Conservation (phyloP, 2,888 invertebrate genomes). For the Mactromeris polynyma region DNA sequence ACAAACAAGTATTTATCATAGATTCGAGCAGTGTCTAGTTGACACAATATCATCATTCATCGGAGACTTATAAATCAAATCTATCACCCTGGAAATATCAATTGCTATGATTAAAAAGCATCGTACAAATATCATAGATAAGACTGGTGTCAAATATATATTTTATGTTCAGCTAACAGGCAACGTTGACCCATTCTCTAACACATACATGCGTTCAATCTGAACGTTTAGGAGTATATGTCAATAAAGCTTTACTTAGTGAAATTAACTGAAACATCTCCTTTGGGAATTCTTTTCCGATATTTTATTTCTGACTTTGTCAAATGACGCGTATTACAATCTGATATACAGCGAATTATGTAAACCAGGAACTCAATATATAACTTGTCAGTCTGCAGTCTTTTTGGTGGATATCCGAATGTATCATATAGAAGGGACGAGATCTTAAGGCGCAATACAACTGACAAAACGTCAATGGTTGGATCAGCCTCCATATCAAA, state of each 20-base stretch:
- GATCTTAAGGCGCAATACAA: no score
- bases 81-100: background rate
- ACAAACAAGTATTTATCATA: no score
- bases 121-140: background rate
- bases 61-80: background rate
- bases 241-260: conserved; percentile 2
- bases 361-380: no score
- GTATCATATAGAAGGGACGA: no score
- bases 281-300: background rate
- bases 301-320: background rate
- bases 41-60: background rate
- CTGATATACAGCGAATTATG: no score
- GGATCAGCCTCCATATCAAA: no score
- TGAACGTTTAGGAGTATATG: background rate
- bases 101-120: background rate
- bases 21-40: background rate
- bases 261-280: background rate
- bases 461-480: no score
- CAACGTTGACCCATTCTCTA: background rate
- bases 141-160: background rate
- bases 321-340: background rate
- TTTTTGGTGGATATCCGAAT: no score
- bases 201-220: background rate
- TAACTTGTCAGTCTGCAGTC: no score
- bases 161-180: background rate